These are phyloP conservation scores for Cinclus cinclus DNA, from an alignment of 2,113 vertebrate genomes.

Conservation along the genomic window DNA sequence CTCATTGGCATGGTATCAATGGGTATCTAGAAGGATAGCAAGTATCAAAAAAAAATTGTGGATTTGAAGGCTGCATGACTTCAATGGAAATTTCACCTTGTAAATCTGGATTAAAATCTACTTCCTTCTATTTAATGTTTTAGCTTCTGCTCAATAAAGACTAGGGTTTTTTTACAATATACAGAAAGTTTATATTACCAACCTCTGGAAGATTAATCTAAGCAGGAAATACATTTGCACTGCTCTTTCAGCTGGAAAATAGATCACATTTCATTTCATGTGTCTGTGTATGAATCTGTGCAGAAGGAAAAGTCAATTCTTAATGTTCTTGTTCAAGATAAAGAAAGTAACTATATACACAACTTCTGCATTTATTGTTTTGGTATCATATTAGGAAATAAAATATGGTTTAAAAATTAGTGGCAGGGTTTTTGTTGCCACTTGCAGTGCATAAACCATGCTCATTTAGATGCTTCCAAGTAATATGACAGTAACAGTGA, in stretches of 20 bases:
- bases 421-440: not conserved
- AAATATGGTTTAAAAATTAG: not conserved
- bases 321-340: not conserved
- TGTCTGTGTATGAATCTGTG: not conserved
- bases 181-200: not conserved
- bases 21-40: not conserved
- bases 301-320: not conserved
- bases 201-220: not conserved
- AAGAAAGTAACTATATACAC: not conserved
- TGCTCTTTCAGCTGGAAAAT: not conserved
- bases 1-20: not conserved
- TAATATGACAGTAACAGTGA: not conserved
- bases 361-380: not conserved
- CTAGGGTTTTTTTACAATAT: not conserved
- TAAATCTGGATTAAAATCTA: not conserved
- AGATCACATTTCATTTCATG: not conserved
- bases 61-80: not conserved
- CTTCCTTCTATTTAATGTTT: not conserved
- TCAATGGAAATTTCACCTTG: not conserved
- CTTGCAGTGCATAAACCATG: not conserved
- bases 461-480: not conserved
- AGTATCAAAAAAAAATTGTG: not conserved
- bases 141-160: not conserved
- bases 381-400: not conserved
- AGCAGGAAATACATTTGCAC: not conserved